Base-by-base conservation (phyloP, 2,113 vertebrate genomes). In the Muntiacus muntjak region DNA sequence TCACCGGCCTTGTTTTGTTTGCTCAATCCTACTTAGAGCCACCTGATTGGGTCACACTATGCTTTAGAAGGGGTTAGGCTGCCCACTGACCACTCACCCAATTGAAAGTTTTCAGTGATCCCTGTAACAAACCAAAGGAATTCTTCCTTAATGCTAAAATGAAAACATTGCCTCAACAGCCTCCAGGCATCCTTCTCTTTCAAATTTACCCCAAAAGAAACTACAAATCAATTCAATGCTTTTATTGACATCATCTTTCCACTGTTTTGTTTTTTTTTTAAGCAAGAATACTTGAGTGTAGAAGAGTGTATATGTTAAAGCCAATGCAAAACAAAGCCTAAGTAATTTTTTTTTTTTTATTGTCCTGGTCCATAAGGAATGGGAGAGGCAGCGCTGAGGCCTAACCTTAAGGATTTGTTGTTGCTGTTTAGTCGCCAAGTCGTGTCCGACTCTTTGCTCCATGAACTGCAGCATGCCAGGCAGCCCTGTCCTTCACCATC, bases 161-260 rank as follows among this genome's bases (percentile, higher is more conserved):
- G 50, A 91, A 97, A 87, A 71, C 58, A 14, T 54, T 30, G 78
- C 58, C 74, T 47, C 28, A 71, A 45, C 15, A 57, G 83, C 52
- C 52, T 64, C 58, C n/a, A 57, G 58, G 11, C 71, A 67, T 25
- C 60, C 26, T n/a, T 23, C 45, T 54, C 17, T 15, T 58, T 82
- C 86, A 83, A 58, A 83, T 45, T 50, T 45, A 50, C 40, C 60
- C 67, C 93, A 1, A 81, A 81, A 91, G 25, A 45, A 78, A 84
- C 50, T 50, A 33, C 25, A 23, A 30, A 15, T 40, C 14, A 33
- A 19, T 33, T 26, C 57, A 30, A 14, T 8, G 57, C 33, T 76
- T 88, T 85, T 13, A 47, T 33, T 62, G 79, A 95, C 78, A 88
- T 62, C 8, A 11, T 89, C 81, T 94, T 84, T 64, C 40, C 64